Evolutionary conservation across 1,140 invertebrate genomes (phyloP), one percentile per base, ranked within the genome.

Genomic region (Tetramorium parvispinum): DNA sequence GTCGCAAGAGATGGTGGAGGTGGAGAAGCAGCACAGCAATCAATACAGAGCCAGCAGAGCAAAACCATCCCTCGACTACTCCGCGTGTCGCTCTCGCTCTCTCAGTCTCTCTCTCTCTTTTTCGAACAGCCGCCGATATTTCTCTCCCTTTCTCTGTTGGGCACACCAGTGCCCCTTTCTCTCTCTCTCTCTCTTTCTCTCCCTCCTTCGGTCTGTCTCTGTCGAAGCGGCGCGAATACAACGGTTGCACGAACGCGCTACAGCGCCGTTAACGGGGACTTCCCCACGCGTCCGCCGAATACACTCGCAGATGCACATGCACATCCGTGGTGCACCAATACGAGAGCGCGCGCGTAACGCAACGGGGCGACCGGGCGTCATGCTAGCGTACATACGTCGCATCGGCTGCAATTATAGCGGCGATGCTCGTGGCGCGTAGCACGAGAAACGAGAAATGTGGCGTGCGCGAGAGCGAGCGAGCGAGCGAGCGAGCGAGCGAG

Each of bases 21-120:
- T 70, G 87, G 76, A 90, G 89, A 88, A 88, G 81, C 88, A 88
- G 85, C 87, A 88, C 87, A 89, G 92, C 93, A 94, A 94, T 94
- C 93, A 94, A 94, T 94, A 94, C 93, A 92, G 92, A 94, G 91
- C 90, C 89, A 93, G 91, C 91, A 90, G 92, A 92, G 92, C 92
- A 93, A 94, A 93, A 93, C 91, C 93, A 93, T 94, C 93, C 93
- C 91, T 90, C 89, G 88, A 82, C 81, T 89, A 79, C 68, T 81
- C 70, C 55, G 43, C 85, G 24, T 85, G 76, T 55, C 37, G 59
- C 79, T 78, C 57, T 55, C 11, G 40, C 76, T 49, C 73, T 59
- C 68, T 40, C 85, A 43, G 40, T 43, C 18, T 27, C 37, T 66
- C 83, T 59, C 11, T 63, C 59, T 71, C 37, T 61, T 43, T 61